Evolutionary conservation across 35 echinoderm and acorn worm genomes (phyloP).

Genomic region (Eucidaris tribuloides): DNA sequence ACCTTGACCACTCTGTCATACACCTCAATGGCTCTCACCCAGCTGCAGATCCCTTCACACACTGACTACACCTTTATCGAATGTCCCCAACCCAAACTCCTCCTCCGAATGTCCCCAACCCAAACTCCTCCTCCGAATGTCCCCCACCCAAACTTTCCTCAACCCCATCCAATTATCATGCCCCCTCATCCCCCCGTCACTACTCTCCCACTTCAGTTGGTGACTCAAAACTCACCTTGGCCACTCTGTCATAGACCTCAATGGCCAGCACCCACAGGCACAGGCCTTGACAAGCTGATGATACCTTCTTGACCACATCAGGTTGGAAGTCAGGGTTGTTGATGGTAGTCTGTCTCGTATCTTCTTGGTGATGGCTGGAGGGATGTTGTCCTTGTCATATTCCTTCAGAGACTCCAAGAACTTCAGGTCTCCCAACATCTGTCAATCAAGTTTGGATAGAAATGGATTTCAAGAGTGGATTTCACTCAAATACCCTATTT

Average conservation of each 20-base stretch:
- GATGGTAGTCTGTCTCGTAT: conserved; percentile 87
- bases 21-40: conserved; percentile 92
- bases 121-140: no score
- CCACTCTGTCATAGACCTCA: conserved; percentile 96
- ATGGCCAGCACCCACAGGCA: conserved; percentile 91
- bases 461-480: no score
- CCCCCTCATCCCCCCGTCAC: no score
- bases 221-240: no score
- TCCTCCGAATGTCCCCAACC: no score
- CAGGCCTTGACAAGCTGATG: conserved; percentile 87
- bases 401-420: conserved; percentile 92
- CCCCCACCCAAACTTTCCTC: no score
- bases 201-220: no score
- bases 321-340: conserved; percentile 95
- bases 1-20: conserved; percentile 98
- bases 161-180: no score
- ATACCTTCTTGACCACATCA: conserved; percentile 72
- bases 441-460: no score
- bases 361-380: conserved; percentile 70
- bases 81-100: no score
- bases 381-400: conserved; percentile 89
- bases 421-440: conserved; percentile 95
- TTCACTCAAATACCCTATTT: no score
- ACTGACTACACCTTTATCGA: conserved; percentile 95
- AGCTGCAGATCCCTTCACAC: conserved; percentile 88